Conservation (phyloP, 2,888 invertebrate species). For the Philhelius pedissequus region DNA sequence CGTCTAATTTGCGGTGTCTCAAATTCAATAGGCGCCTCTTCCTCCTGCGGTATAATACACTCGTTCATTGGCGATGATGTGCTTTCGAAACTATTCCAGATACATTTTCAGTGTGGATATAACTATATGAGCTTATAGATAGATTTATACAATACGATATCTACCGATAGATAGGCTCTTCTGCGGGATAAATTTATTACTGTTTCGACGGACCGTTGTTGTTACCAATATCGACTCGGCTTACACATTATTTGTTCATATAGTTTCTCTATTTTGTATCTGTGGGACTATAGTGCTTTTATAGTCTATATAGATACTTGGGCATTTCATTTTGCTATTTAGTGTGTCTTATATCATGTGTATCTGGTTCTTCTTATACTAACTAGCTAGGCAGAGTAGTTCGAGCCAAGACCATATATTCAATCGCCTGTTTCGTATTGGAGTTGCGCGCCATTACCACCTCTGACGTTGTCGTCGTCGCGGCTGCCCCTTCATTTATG, state of each 20-base stretch:
- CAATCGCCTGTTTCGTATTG: conserved; percentile 16
- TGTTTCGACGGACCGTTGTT: conserved; percentile 59
- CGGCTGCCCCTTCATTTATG: background rate
- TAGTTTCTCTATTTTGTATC: conserved; percentile 55
- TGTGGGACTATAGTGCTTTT: background rate
- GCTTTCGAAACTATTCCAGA: conserved; percentile 31
- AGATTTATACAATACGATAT: background rate
- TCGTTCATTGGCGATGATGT: background rate
- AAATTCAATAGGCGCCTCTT: conserved; percentile 8
- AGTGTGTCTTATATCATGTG: conserved; percentile 38
- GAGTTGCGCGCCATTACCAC: conserved; percentile 7
- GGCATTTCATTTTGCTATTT: conserved; percentile 59
- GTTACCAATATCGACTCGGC: conserved; percentile 59
- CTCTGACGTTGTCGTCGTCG: background rate
- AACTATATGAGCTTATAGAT: background rate
- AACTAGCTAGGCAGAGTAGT: conserved; percentile 41
- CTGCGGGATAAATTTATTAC: conserved; percentile 51
- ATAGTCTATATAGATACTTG: conserved; percentile 12
- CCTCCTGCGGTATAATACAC: background rate
- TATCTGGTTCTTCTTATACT: conserved; percentile 51
- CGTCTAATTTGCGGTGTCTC: background rate
- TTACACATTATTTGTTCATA: conserved; percentile 43
- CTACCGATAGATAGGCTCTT: conserved; percentile 20
- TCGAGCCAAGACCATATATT: conserved; percentile 1
- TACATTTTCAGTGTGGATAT: background rate